Evolutionary conservation across 1,140 invertebrate species (phyloP).

Genomic region (Asobara japonica): DNA sequence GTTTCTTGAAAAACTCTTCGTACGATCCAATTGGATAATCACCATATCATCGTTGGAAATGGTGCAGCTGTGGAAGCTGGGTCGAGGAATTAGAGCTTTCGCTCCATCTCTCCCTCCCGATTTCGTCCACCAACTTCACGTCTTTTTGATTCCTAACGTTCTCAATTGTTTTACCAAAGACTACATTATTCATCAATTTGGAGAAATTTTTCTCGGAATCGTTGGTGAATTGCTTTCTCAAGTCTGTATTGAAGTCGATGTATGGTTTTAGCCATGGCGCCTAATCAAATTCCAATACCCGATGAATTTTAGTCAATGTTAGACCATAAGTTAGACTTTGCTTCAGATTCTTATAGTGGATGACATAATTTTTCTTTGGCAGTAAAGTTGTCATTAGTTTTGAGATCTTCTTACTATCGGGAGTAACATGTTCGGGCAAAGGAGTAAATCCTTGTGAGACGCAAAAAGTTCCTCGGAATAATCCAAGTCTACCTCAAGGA

Average conservation of each 20-base stretch:
- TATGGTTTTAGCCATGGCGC: neutral
- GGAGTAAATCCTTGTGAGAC: conserved; percentile 52
- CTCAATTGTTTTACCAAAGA: conserved; percentile 16
- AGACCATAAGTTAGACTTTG: conserved; percentile 65
- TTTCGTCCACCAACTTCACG: conserved; percentile 49
- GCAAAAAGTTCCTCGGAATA: conserved; percentile 62
- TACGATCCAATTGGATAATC: neutral
- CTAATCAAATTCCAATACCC: conserved; percentile 63
- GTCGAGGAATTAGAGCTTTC: neutral
- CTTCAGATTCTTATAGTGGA: no score
- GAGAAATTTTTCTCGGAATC: neutral
- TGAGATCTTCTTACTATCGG: conserved; percentile 31
- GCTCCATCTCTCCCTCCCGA: conserved; percentile 45
- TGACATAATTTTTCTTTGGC: conserved; percentile 63
- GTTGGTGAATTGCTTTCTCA: neutral
- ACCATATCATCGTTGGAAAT: neutral
- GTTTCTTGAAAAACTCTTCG: neutral
- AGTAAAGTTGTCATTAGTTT: conserved; percentile 57
- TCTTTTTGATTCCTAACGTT: conserved; percentile 52
- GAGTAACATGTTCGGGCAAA: conserved; percentile 41
- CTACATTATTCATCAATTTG: neutral
- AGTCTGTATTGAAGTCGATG: conserved; percentile 5
- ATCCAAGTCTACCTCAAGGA: no score
- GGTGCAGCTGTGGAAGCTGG: neutral
- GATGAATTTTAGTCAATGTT: conserved; percentile 63